These are phyloP conservation scores for Propsilocerus akamusi DNA, from an alignment of 1,140 invertebrate species.

Conservation along the genomic window DNA sequence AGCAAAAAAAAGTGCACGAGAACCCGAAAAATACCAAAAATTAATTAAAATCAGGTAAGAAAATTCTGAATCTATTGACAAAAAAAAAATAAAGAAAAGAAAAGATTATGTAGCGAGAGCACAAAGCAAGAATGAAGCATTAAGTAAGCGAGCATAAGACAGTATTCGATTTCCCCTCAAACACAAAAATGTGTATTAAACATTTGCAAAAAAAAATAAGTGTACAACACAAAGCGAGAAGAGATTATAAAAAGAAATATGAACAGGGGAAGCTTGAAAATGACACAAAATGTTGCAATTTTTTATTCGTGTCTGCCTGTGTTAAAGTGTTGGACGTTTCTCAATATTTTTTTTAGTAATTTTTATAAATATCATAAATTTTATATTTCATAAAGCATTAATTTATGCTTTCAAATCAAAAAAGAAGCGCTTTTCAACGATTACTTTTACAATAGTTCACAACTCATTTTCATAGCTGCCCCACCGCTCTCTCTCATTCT, in stretches of 20 bases:
- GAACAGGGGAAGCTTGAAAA: background rate
- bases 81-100: background rate
- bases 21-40: background rate
- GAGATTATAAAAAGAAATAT: slow-evolving; percentile 1
- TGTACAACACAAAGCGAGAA: background rate
- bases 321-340: too few species aligned
- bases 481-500: background rate
- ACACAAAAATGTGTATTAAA: background rate
- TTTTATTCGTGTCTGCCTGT: too few species aligned
- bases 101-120: background rate
- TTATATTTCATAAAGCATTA: too few species aligned
- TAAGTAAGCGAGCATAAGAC: background rate
- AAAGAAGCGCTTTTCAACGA: too few species aligned
- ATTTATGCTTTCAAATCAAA: too few species aligned
- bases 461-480: background rate
- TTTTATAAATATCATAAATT: too few species aligned
- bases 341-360: too few species aligned
- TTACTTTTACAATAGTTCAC: background rate
- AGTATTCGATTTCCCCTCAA: background rate
- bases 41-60: slow-evolving; percentile 4
- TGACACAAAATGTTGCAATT: too few species aligned
- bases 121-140: background rate
- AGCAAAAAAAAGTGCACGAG: background rate
- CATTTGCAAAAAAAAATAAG: background rate
- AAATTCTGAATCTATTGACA: slow-evolving; percentile 1